These are phyloP conservation scores for Chrysaora quinquecirrha DNA, from an alignment of 30 jellyfish, hydroid and myxozoan genomes.

Conservation along the genomic window DNA sequence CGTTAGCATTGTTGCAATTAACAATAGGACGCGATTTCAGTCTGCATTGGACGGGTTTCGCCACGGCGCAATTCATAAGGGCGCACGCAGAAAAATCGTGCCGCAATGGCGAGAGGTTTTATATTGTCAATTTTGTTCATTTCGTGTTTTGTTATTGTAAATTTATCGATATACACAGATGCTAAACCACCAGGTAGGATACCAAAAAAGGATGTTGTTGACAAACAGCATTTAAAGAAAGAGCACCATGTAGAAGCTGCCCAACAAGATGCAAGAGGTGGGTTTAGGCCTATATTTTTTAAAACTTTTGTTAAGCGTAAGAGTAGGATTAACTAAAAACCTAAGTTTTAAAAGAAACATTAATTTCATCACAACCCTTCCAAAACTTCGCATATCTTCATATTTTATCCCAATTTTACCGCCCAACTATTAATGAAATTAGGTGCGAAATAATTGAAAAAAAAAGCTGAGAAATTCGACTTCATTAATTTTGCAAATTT, in stretches of 20 bases:
- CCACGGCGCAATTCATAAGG: slow-evolving; percentile 77
- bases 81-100: slow-evolving; percentile 14
- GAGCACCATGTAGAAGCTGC: too few relatives aligned
- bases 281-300: background rate
- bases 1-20: background rate
- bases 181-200: background rate
- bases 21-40: background rate
- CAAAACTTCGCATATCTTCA: too few relatives aligned
- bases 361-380: too few relatives aligned
- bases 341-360: too few relatives aligned
- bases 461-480: too few relatives aligned
- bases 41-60: slow-evolving; percentile 16
- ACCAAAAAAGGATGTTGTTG: background rate
- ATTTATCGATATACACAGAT: background rate
- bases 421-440: too few relatives aligned
- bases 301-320: background rate
- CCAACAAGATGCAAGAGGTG: background rate
- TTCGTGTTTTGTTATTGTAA: background rate
- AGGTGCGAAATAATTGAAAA: too few relatives aligned
- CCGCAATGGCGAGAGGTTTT: background rate
- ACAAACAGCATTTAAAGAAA: background rate
- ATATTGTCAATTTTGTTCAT: background rate
- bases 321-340: too few relatives aligned
- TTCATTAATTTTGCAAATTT: too few relatives aligned
- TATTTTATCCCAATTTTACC: too few relatives aligned